Conservation (phyloP, 2,797 vertebrate genomes). For the Trichosurus vulpecula region DNA sequence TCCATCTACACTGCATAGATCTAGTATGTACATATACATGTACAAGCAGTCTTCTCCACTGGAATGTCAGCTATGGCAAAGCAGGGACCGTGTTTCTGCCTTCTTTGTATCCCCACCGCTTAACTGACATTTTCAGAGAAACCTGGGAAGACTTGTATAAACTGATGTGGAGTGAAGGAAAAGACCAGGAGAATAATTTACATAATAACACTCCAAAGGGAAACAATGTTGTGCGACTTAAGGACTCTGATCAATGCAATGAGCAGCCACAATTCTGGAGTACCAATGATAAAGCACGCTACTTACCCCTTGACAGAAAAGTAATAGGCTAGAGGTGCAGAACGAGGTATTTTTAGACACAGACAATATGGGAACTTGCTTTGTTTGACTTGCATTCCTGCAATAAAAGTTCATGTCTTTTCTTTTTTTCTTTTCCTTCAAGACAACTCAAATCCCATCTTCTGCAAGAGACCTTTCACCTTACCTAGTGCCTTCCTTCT, state of each 20-base stretch:
- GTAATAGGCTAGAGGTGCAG: not conserved
- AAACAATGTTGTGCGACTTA: not conserved
- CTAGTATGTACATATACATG: too few relatives aligned
- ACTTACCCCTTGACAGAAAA: not conserved
- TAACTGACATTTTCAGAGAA: not conserved
- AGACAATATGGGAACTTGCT: not conserved
- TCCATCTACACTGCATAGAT: too few relatives aligned
- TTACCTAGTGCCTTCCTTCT: not conserved
- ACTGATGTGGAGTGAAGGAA: not conserved
- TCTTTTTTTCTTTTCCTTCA: not conserved
- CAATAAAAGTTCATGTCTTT: not conserved
- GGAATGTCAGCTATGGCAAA: too few relatives aligned
- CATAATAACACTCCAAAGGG: not conserved
- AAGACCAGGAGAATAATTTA: not conserved
- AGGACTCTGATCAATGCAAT: not conserved
- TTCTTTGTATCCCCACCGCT: not conserved
- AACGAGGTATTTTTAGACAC: not conserved
- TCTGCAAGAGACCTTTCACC: not conserved
- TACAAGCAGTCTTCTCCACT: too few relatives aligned
- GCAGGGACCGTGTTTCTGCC: too few relatives aligned
- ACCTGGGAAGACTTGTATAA: not conserved
- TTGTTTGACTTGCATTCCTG: not conserved
- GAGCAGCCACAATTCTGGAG: not conserved
- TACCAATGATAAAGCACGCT: not conserved
- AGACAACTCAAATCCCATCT: not conserved